phyloP scores from a whole-genome alignment of 1,140 invertebrate genomes.

The Bathynomus jamesi region DNA sequence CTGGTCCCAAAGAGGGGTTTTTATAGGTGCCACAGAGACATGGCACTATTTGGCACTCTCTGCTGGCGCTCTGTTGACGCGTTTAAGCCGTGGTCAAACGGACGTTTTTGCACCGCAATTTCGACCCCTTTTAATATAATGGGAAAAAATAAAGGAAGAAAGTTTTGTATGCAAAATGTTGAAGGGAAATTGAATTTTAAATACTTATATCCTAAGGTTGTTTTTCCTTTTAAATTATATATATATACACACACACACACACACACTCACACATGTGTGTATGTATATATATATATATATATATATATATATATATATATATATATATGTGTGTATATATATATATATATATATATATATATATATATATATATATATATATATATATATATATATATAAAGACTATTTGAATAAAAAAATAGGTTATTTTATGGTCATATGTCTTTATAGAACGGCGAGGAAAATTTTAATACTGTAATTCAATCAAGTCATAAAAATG shows the following conservation, averaged over 20 bases:
- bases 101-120: background rate
- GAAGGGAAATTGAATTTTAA: background rate
- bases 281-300: background rate
- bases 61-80: background rate
- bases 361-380: conserved; percentile 11
- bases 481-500: too few relatives aligned
- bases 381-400: conserved; percentile 8
- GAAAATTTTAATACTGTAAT: too few relatives aligned
- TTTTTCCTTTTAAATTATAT: background rate
- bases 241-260: conserved; percentile 5
- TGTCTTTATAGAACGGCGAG: too few relatives aligned
- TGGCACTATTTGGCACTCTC: too few relatives aligned
- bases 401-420: too few relatives aligned
- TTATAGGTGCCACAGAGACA: too few relatives aligned
- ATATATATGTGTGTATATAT: background rate
- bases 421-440: too few relatives aligned
- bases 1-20: background rate
- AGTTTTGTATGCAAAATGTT: background rate
- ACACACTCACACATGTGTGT: background rate
- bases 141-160: background rate
- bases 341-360: conserved; percentile 12
- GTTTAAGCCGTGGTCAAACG: background rate
- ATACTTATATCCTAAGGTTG: background rate
- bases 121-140: background rate
- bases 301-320: conserved; percentile 6